phyloP scores from a whole-genome alignment of 2,797 vertebrate species.

The Anniella stebbinsi region DNA sequence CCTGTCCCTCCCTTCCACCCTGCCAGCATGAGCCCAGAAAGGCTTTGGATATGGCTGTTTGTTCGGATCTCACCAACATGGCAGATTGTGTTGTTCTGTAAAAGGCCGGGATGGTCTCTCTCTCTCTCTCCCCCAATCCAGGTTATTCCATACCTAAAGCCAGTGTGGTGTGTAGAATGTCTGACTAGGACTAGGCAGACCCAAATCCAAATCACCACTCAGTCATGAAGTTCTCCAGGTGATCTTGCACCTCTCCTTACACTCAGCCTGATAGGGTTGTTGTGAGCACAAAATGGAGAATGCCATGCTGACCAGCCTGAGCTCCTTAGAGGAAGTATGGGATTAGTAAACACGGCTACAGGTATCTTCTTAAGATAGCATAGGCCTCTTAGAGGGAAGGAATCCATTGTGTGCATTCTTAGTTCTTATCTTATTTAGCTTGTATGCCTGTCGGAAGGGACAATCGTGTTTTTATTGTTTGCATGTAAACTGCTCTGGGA shows the following conservation, averaged over 20 bases:
- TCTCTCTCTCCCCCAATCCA: background rate
- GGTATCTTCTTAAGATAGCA: too few species aligned
- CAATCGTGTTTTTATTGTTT: too few species aligned
- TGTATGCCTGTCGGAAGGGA: background rate
- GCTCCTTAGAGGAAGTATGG: background rate
- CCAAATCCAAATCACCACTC: too few species aligned
- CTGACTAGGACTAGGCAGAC: too few species aligned
- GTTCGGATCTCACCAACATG: too few species aligned
- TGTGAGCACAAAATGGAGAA: background rate
- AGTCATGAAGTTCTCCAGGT: background rate
- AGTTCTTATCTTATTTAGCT: background rate
- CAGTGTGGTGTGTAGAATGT: background rate
- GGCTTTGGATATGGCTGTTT: too few species aligned
- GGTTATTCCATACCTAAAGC: background rate
- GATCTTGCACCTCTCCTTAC: background rate
- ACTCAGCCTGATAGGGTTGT: background rate
- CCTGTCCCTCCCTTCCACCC: too few species aligned
- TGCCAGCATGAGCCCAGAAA: too few species aligned
- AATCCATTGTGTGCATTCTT: too few species aligned
- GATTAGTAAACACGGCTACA: background rate
- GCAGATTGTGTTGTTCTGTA: background rate
- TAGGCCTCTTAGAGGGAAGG: too few species aligned
- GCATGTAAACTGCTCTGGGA: too few species aligned
- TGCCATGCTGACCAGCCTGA: background rate
- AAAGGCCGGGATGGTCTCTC: background rate